Base-by-base conservation (phyloP, 2,113 vertebrate genomes). In the Leucosticte australis region DNA sequence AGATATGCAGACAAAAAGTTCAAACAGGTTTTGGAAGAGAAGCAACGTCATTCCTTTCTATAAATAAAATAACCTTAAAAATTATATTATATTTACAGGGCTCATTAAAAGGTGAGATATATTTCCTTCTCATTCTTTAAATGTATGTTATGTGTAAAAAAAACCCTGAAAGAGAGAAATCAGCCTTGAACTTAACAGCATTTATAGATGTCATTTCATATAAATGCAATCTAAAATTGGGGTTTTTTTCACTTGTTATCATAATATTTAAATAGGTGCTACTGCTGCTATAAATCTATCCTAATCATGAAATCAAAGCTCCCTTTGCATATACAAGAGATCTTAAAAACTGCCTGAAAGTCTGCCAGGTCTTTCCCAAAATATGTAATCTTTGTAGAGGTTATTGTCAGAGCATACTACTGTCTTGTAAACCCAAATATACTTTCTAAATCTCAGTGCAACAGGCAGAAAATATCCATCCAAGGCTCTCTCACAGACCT, bases 311-410 rank as follows among this genome's bases (percentile, higher is more conserved):
- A 94, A 95, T 94, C 87, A 94, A 95, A 91, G 79, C 42, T 93
- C 46, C 28, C 27, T 94, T 95, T 95, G 70, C 90, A 84, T 95
- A 87, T 69, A 93, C 89, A 94, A 91, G 65, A 76, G 50, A 88
- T 77, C 90, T 95, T 92, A 85, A 97, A 96, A 96, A 95, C 46
- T 89, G 64, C 91, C 92, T 95, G 69, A 83, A 82, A 37, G 8
- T 35, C 81, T 97, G 95, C 93, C 96, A 87, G 71, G 77, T 92
- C 52, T 44, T 82, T 83, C 73, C 20, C 49, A 56, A 83, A 92
- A 90, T 67, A 83, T 4, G 33, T 84, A 91, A 64, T 86, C 64
- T 90, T 95, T 67, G 14, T 30, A 80, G 35, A 90, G 83, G 71
- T 91, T 83, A 94, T 87, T 88, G 49, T 80, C 81, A 92, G 87